Percentiles rank a stretch among this genome's conserved stretches.
phyloP scores from a whole-genome alignment of 2,113 vertebrate genomes.

The Apodemus sylvaticus region DNA sequence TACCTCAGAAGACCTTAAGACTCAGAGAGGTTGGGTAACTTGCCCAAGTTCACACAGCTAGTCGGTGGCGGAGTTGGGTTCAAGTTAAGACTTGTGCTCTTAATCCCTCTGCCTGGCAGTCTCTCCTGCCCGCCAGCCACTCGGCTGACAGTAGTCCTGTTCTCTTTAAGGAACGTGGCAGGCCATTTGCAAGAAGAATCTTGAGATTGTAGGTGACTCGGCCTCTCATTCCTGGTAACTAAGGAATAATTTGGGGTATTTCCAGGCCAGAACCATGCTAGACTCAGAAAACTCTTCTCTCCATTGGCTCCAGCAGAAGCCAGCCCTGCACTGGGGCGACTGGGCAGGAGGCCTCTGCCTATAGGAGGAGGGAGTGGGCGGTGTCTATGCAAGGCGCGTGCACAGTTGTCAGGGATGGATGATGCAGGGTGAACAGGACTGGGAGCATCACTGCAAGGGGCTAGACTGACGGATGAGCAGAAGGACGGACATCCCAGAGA shows the following conservation, averaged over 20 bases:
- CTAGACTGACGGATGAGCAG: too few relatives aligned
- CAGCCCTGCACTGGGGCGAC: not conserved
- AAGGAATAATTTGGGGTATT: not conserved
- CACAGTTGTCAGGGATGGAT: fast-evolving
- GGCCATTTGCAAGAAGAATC: not conserved
- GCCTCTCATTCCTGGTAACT: not conserved
- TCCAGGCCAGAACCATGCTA: not conserved
- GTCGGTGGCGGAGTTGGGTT: slow-evolving; percentile 28
- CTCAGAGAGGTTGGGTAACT: slow-evolving; percentile 63
- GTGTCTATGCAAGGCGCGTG: not conserved
- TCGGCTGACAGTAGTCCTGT: not conserved
- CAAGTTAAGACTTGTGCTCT: slow-evolving; percentile 52
- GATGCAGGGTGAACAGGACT: not conserved
- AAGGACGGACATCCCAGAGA: not conserved
- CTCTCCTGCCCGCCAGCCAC: not conserved
- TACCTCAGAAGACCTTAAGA: slow-evolving; percentile 56
- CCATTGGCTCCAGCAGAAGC: not conserved
- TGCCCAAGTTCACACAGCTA: slow-evolving; percentile 62
- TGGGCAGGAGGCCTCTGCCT: not conserved
- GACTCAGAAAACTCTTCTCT: slow-evolving; percentile 7
- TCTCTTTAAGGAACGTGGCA: not conserved
- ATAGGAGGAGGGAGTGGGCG: not conserved
- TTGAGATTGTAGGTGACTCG: not conserved
- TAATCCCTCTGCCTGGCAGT: slow-evolving; percentile 38
- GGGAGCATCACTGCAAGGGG: not conserved